Conservation (phyloP, 2,888 invertebrate species). For the Spodoptera littoralis region DNA sequence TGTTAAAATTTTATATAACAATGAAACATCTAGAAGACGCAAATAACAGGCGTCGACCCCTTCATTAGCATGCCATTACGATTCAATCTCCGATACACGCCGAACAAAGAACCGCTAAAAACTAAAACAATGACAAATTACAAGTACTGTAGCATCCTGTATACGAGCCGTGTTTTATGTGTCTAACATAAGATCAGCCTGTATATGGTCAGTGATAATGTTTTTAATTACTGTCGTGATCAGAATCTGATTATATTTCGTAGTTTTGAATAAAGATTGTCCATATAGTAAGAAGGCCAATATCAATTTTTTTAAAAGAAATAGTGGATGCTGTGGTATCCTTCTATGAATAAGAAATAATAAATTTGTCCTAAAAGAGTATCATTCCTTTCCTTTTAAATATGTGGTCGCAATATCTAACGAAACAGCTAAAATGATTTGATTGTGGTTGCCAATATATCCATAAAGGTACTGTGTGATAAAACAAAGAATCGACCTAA, state of each 20-base stretch:
- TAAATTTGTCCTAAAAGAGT: no score
- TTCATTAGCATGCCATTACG: conserved; percentile 71
- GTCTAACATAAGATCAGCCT: conserved; percentile 7
- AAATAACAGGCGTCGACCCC: conserved; percentile 62
- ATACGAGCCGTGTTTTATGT: conserved; percentile 36
- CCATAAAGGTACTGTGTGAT: no score
- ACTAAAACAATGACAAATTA: conserved; percentile 72
- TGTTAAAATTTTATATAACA: conserved; percentile 54
- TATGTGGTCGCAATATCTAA: no score
- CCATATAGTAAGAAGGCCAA: no score
- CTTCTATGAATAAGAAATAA: no score
- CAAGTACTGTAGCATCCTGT: conserved; percentile 59
- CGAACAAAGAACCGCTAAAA: conserved; percentile 68
- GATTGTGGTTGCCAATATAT: no score
- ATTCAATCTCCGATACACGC: conserved; percentile 58
- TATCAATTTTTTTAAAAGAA: no score
- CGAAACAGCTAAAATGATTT: no score
- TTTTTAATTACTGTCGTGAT: conserved; percentile 10
- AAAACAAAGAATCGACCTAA: not conserved
- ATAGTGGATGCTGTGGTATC: no score
- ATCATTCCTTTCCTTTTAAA: no score
- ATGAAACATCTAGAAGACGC: conserved; percentile 52
- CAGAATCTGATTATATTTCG: not conserved
- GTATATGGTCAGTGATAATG: conserved; percentile 4
- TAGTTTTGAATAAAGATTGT: no score